A percentile compares a stretch with the other conserved stretches of the same genome.
phyloP scores from a whole-genome alignment of 2,888 invertebrate genomes.

The Tryphoninae sp. region DNA sequence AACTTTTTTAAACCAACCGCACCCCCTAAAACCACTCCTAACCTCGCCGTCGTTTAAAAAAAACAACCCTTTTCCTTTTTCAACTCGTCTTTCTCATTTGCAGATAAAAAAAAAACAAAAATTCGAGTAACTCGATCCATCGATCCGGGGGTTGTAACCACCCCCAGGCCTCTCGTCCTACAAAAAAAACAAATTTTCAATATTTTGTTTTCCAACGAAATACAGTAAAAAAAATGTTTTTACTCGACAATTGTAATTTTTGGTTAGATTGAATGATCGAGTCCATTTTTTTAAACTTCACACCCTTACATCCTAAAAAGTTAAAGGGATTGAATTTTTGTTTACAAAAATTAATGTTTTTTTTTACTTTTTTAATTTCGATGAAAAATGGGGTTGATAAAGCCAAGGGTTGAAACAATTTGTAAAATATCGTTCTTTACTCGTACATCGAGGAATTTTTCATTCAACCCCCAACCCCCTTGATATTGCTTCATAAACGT shows the following conservation, averaged over 20 bases:
- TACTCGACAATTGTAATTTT: background rate
- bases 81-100: slow-evolving; percentile 27
- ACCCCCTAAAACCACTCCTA: background rate
- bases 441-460: slow-evolving; percentile 42
- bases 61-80: slow-evolving; percentile 40
- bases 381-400: background rate
- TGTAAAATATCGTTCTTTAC: slow-evolving; percentile 61
- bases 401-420: slow-evolving; percentile 52
- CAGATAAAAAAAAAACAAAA: slow-evolving; percentile 4
- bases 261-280: no score
- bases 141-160: background rate
- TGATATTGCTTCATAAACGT: slow-evolving; percentile 45
- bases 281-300: no score
- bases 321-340: no score
- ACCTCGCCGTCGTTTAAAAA: slow-evolving; percentile 22
- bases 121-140: slow-evolving; percentile 33
- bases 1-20: background rate
- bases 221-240: background rate
- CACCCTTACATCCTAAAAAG: no score
- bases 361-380: no score
- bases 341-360: no score
- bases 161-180: background rate
- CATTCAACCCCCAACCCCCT: slow-evolving; percentile 15
- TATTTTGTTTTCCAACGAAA: background rate
- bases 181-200: background rate